These are phyloP conservation scores for Drosophila obscura DNA, from an alignment of 1,140 invertebrate species.

Conservation along the genomic window DNA sequence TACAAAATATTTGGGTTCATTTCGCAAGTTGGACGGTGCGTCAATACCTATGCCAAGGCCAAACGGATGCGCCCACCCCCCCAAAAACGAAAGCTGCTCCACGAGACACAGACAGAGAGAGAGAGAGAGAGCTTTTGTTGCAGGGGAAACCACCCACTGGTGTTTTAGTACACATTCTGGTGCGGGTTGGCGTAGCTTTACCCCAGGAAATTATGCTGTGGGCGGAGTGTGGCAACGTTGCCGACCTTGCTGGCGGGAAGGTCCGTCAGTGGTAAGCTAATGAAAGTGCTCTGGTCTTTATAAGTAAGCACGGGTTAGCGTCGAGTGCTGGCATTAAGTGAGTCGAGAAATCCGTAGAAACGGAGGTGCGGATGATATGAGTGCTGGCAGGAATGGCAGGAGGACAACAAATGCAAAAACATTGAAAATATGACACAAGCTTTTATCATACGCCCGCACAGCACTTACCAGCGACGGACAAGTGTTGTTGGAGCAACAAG, in stretches of 20 bases:
- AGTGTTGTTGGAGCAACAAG: background rate
- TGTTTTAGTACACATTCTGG: constrained; percentile 44
- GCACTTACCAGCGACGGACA: constrained; percentile 54
- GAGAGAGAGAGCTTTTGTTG: constrained; percentile 39
- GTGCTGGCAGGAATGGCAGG: background rate
- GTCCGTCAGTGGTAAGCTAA: constrained; percentile 70
- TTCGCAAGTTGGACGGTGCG: constrained; percentile 48
- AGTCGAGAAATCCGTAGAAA: constrained; percentile 18
- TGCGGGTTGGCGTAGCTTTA: constrained; percentile 37
- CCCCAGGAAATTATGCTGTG: constrained; percentile 47
- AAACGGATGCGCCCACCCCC: constrained; percentile 1
- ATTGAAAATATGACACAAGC: constrained; percentile 56
- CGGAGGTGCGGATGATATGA: background rate
- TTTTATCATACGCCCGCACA: constrained; percentile 69
- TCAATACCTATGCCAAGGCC: constrained; percentile 63
- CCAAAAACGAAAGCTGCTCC: constrained; percentile 25
- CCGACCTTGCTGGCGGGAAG: constrained; percentile 38
- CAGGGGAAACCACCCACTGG: constrained; percentile 30
- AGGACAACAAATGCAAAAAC: constrained; percentile 22
- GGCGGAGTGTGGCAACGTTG: constrained; percentile 6
- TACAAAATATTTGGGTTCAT: constrained; percentile 68
- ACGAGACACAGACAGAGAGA: too few relatives aligned
- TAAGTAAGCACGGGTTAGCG: constrained; percentile 47
- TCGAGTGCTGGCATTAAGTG: constrained; percentile 58
- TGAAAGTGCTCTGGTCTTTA: constrained; percentile 70